phyloP scores from a whole-genome alignment of 2,888 invertebrate species.

The Orchesellides sinensis region DNA sequence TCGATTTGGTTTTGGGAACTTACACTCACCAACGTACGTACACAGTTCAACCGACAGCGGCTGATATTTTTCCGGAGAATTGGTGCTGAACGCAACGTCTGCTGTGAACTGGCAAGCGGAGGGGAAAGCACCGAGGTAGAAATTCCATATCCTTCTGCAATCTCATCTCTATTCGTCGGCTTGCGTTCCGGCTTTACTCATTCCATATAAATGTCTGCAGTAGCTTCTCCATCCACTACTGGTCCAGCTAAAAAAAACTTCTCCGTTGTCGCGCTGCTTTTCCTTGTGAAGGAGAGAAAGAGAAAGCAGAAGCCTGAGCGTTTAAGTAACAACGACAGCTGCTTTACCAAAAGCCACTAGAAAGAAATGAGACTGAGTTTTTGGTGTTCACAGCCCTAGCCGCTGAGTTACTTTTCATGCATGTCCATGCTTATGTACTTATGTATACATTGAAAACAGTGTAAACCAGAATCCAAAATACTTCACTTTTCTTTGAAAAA shows the following conservation, averaged over 20 bases:
- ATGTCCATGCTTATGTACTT: conserved; percentile 9
- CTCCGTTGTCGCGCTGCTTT: conserved; percentile 26
- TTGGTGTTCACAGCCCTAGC: conserved; percentile 7
- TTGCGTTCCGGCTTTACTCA: conserved; percentile 2
- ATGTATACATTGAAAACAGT: conserved; percentile 15
- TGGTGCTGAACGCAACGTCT: conserved; percentile 54
- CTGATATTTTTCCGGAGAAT: no score
- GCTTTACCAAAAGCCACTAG: conserved; percentile 26
- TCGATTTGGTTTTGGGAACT: no score
- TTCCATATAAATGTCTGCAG: conserved; percentile 1
- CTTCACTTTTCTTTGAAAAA: conserved; percentile 27
- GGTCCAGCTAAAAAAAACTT: conserved; percentile 1
- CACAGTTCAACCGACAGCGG: no score
- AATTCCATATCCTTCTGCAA: conserved; percentile 45
- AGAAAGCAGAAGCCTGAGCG: conserved; percentile 36
- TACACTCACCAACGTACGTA: no score
- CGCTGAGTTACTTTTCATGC: conserved; percentile 22
- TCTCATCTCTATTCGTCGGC: conserved; percentile 46
- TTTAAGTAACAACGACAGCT: conserved; percentile 59
- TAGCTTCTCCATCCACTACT: conserved; percentile 9
- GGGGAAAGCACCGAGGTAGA: conserved; percentile 27
- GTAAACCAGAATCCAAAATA: conserved; percentile 1
- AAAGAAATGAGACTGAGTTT: neutral
- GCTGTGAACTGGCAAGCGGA: conserved; percentile 47
- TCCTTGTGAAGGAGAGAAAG: conserved; percentile 9